phyloP scores from a whole-genome alignment of 64 coral and sea anemone species.

The Montipora cactus region DNA sequence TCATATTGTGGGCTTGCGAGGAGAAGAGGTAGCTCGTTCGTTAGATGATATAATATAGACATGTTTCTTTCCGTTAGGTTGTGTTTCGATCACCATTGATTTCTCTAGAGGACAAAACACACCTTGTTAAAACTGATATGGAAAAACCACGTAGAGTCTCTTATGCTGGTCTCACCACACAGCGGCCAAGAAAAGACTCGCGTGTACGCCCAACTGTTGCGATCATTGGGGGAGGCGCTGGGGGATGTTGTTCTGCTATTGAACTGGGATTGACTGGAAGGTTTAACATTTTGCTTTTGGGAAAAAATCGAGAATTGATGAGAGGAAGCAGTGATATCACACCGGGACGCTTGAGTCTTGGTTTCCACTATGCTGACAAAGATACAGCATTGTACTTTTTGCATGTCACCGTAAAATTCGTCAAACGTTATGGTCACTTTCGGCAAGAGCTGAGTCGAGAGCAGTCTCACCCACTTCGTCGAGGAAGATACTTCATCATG shows the following conservation, averaged over 20 bases:
- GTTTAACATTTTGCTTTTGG: constrained; percentile 50
- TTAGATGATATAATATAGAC: too few relatives aligned
- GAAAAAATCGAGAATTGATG: constrained; percentile 68
- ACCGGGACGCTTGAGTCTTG: constrained; percentile 66
- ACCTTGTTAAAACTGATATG: too few relatives aligned
- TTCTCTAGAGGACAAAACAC: too few relatives aligned
- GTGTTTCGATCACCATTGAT: too few relatives aligned
- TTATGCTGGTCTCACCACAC: not conserved
- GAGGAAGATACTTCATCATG: constrained; percentile 77
- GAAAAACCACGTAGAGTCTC: not conserved
- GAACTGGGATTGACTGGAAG: constrained; percentile 48
- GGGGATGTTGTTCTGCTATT: constrained; percentile 75
- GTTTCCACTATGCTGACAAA: constrained; percentile 78
- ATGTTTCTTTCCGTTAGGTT: too few relatives aligned
- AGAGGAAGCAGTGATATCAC: constrained; percentile 62
- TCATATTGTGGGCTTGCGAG: too few relatives aligned
- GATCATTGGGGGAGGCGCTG: constrained; percentile 72
- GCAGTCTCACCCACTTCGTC: constrained; percentile 51
- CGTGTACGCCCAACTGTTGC: not conserved
- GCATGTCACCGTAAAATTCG: constrained; percentile 61
- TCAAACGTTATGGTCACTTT: constrained; percentile 49
- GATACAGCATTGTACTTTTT: constrained; percentile 61
- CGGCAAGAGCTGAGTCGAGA: constrained; percentile 29
- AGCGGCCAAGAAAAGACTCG: not conserved
- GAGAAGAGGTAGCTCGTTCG: too few relatives aligned